Conservation (phyloP, 1,140 invertebrate genomes). For the Camponotus floridanus region DNA sequence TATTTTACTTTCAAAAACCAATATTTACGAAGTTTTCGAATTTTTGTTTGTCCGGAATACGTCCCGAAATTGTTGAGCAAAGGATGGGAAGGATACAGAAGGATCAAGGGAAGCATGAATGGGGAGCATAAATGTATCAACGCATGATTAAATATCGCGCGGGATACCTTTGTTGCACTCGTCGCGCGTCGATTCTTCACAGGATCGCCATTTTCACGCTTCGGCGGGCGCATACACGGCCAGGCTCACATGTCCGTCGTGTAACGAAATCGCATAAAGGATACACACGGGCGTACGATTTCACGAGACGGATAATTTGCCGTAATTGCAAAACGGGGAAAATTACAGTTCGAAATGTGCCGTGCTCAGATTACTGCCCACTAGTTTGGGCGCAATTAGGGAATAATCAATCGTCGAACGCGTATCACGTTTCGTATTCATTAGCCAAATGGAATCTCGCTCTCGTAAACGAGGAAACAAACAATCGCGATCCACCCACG, state of each 20-base stretch:
- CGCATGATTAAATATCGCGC: slow-evolving; percentile 47
- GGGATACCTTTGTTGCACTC: slow-evolving; percentile 48
- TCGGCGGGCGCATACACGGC: background rate
- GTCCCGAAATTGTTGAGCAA: slow-evolving; percentile 2
- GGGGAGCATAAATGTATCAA: background rate
- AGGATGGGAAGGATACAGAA: too few species aligned
- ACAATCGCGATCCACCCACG: slow-evolving; percentile 48
- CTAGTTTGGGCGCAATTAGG: slow-evolving; percentile 56
- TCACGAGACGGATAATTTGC: slow-evolving; percentile 55
- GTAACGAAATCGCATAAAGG: slow-evolving; percentile 53
- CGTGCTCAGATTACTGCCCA: slow-evolving; percentile 54
- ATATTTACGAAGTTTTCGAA: slow-evolving; percentile 15
- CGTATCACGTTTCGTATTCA: slow-evolving; percentile 61
- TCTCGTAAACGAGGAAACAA: slow-evolving; percentile 49
- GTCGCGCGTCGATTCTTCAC: slow-evolving; percentile 9
- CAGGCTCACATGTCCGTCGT: slow-evolving; percentile 38
- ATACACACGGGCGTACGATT: slow-evolving; percentile 31
- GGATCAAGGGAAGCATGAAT: slow-evolving; percentile 15
- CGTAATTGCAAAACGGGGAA: slow-evolving; percentile 62
- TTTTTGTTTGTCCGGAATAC: background rate
- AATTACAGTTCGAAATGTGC: slow-evolving; percentile 61
- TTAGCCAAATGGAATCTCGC: slow-evolving; percentile 62
- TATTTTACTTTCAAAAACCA: background rate
- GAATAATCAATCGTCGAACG: slow-evolving; percentile 59
- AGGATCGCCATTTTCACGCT: slow-evolving; percentile 52